phyloP scores from a whole-genome alignment of 1,140 invertebrate genomes.

The Oppia nitens region DNA sequence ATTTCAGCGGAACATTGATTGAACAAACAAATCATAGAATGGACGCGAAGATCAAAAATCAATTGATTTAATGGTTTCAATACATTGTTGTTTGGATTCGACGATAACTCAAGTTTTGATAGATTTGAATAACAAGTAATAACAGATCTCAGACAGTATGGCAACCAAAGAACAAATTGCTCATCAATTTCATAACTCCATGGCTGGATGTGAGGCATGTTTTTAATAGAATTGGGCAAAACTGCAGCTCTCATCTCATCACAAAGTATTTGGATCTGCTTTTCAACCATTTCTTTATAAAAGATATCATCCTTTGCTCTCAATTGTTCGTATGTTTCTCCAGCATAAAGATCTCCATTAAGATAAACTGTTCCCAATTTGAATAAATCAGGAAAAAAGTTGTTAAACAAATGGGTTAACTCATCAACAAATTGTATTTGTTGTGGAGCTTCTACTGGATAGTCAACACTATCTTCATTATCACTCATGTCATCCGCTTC shows the following conservation, averaged over 20 bases:
- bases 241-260: conserved; percentile 44
- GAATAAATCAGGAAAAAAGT: conserved; percentile 66
- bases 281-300: conserved; percentile 39
- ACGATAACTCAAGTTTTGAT: conserved; percentile 46
- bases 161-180: conserved; percentile 45
- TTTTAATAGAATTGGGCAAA: conserved; percentile 37
- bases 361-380: conserved; percentile 77
- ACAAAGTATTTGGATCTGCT: conserved; percentile 44
- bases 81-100: conserved; percentile 32
- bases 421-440: conserved; percentile 52
- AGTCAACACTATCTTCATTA: conserved; percentile 1
- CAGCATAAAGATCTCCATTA: conserved; percentile 54
- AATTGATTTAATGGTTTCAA: conserved; percentile 63
- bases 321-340: conserved; percentile 30
- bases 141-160: conserved; percentile 55
- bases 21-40: conserved; percentile 67
- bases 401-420: conserved; percentile 45
- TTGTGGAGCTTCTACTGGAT: conserved; percentile 24
- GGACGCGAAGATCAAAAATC: conserved; percentile 66
- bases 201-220: conserved; percentile 22
- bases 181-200: conserved; percentile 20
- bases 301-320: conserved; percentile 14
- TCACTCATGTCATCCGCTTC: background rate
- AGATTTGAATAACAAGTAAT: conserved; percentile 29
- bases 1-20: conserved; percentile 64